These are phyloP conservation scores for Rhipidura dahli DNA, from an alignment of 2,113 vertebrate species.

Conservation along the genomic window DNA sequence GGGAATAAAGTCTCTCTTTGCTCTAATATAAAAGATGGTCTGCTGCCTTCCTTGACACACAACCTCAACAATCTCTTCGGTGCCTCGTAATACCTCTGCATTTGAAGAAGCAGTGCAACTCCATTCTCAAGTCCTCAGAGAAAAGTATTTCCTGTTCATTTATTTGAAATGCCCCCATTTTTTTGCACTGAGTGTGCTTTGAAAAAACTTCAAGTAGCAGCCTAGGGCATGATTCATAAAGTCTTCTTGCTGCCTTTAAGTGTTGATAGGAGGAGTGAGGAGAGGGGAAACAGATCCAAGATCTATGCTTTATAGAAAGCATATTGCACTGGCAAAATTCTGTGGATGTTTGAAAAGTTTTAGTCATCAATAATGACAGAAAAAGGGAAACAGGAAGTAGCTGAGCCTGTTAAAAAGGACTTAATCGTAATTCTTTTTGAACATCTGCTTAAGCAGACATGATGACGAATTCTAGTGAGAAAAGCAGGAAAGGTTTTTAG, in stretches of 20 bases:
- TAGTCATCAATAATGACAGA: background rate
- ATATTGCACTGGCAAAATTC: background rate
- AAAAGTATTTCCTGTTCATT: background rate
- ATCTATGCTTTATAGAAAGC: background rate
- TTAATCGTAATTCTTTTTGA: background rate
- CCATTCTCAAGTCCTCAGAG: background rate
- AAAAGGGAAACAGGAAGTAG: background rate
- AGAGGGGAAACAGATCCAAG: background rate
- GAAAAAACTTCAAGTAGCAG: background rate
- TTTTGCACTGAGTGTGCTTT: background rate
- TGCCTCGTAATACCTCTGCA: background rate
- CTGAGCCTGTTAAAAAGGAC: background rate
- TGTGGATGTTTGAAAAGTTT: background rate
- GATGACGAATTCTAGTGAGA: background rate
- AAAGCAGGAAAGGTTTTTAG: background rate
- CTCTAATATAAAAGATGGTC: background rate
- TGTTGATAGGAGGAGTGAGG: background rate
- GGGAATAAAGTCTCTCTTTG: background rate
- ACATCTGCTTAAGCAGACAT: background rate
- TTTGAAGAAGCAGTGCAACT: background rate
- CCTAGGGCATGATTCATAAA: background rate
- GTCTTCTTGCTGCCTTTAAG: background rate
- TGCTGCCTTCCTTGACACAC: background rate
- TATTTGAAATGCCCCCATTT: background rate
- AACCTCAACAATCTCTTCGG: background rate